Conservation (phyloP, 2,113 vertebrate genomes). For the Petrocephalus zakoni region DNA sequence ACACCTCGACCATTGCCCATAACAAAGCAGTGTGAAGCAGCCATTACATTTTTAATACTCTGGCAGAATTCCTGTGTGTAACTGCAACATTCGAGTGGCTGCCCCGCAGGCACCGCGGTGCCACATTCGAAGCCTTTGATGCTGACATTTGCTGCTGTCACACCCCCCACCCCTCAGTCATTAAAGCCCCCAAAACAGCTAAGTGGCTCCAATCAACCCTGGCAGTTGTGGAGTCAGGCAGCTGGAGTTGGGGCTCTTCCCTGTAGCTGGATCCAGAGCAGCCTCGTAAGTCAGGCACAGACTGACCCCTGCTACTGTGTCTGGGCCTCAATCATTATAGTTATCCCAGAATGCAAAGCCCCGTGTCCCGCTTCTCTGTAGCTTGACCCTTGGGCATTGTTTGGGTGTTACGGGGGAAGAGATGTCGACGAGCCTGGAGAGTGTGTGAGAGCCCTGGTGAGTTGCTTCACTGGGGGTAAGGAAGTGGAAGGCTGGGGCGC, state of each 20-base stretch:
- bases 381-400: not conserved
- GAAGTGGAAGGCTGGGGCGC: not conserved
- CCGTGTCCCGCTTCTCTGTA: not conserved
- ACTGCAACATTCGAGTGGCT: not conserved
- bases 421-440: not conserved
- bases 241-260: conserved; percentile 41
- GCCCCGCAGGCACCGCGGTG: not conserved
- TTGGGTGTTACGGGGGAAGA: not conserved
- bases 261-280: conserved; percentile 20
- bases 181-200: conserved; percentile 39
- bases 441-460: not conserved
- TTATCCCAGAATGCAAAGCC: not conserved
- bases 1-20: not conserved
- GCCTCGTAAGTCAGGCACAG: conserved; percentile 6
- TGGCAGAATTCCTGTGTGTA: not conserved
- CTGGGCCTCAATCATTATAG: not conserved
- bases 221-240: conserved; percentile 37
- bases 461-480: not conserved
- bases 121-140: conserved; percentile 12
- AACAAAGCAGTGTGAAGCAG: not conserved
- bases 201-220: conserved; percentile 37
- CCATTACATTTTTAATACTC: not conserved
- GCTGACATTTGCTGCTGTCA: conserved; percentile 22
- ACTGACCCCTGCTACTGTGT: not conserved
- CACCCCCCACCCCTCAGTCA: conserved; percentile 9